Base-by-base conservation (phyloP, 2,113 vertebrate species). In the Melanotaenia duboulayi region DNA sequence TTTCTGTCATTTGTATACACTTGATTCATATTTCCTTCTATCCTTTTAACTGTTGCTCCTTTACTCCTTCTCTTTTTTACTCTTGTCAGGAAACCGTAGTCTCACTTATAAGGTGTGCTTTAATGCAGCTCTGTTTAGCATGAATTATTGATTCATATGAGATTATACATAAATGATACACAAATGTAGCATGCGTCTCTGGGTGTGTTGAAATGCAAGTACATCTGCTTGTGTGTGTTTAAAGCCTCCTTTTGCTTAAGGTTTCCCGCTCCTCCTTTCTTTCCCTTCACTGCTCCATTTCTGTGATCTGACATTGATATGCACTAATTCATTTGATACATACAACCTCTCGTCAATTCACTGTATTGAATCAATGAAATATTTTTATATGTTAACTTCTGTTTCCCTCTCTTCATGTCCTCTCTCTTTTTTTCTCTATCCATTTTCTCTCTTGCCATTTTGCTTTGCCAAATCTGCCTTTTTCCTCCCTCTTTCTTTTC, bases 91-190 rank as follows among this genome's bases (percentile, higher is more conserved):
- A 58, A 25, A 48, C 57, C 72, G 50, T 65, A 32, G 12, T 78
- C 63, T 83, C 68, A 74, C 89, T 82, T 82, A 25, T 46, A 32
- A 83, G 79, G 88, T 48, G 78, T 64, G 60, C 20, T 59, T 35
- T 74, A 78, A 85, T 78, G 39, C 75, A 60, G 46, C 65, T 52
- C 69, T 71, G 55, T 69, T 64, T 59, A 35, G n/a, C 64, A 74
- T 90, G 39, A 85, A 90, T 91, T 82, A 90, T 92, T 90, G 74
- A 91, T 87, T 22, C 2, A 24, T 54, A 51, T 69, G 59, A 61
- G 74, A 68, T 76, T 65, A 66, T 60, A 76, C 50, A 51, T 73
- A 82, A 80, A 81, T 72, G 62, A 37, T 65, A 48, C 11, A 37
- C 58, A 65, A 58, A 66, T 55, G 7, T 52, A 23, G 39, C 9